Evolutionary conservation across 35 echinoderm and acorn worm genomes (phyloP).

Genomic region (Eucidaris tribuloides): DNA sequence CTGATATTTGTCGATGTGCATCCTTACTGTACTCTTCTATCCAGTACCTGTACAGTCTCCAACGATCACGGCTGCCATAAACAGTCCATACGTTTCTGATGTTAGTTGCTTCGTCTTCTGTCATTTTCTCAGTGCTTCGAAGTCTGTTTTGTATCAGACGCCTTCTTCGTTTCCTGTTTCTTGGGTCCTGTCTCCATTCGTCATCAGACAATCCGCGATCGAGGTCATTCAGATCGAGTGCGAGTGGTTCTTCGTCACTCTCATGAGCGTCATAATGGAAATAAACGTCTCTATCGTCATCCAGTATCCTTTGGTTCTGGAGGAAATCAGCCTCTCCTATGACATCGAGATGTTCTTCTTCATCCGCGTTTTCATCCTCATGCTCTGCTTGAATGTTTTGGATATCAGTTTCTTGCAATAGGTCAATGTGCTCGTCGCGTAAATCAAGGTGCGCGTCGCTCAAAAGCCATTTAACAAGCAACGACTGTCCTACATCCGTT

Average conservation of each 20-base stretch:
- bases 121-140: conserved; percentile 44
- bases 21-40: too few relatives aligned
- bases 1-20: too few relatives aligned
- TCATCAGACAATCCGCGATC: neutral
- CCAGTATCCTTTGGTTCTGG: conserved; percentile 26
- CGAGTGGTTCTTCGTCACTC: conserved; percentile 37
- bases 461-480: too few relatives aligned
- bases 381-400: neutral
- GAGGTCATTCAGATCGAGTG: conserved; percentile 27
- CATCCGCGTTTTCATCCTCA: conserved; percentile 8
- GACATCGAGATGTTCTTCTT: conserved; percentile 39
- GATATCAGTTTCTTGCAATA: neutral
- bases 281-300: conserved; percentile 8
- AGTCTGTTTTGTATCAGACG: conserved; percentile 32
- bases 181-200: neutral
- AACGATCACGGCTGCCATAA: neutral
- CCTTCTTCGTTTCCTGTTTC: conserved; percentile 5
- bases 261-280: conserved; percentile 24
- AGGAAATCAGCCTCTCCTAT: conserved; percentile 47
- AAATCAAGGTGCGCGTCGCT: conserved; percentile 5
- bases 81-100: conserved; percentile 56
- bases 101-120: conserved; percentile 28
- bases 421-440: neutral
- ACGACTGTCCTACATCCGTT: too few relatives aligned
- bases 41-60: conserved; percentile 84